A percentile compares a stretch with the other conserved stretches of the same genome.
Evolutionary conservation across 2,113 vertebrate genomes (phyloP).

Genomic region (Neomonachus schauinslandi): DNA sequence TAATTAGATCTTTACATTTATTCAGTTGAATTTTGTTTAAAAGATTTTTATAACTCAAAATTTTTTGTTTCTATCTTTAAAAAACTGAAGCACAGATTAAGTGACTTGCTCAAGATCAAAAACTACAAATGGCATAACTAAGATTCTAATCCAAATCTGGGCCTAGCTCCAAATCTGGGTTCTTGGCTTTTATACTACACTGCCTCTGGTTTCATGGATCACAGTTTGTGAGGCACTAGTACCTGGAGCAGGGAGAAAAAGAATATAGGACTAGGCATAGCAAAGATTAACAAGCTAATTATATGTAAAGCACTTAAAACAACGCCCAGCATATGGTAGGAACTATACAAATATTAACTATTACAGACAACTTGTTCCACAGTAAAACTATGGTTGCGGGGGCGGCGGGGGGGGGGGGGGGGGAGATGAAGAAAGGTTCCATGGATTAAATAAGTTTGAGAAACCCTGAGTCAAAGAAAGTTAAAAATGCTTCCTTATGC

Average conservation of each 20-base stretch:
- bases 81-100: background rate
- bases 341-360: background rate
- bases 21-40: background rate
- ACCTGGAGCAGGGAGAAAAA: background rate
- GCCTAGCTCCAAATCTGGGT: background rate
- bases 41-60: background rate
- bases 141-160: background rate
- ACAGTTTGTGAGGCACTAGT: background rate
- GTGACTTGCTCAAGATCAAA: background rate
- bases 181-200: background rate
- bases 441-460: background rate
- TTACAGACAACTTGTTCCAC: background rate
- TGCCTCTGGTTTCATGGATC: background rate
- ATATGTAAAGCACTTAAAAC: background rate
- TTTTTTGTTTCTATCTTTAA: background rate
- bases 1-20: background rate
- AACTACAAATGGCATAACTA: background rate
- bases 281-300: background rate
- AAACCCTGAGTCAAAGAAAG: background rate
- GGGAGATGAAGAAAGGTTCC: background rate
- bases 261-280: background rate
- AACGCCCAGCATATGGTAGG: background rate
- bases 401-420: too few relatives aligned
- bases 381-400: background rate
- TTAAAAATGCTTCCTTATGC: background rate